phyloP scores from a whole-genome alignment of 2,888 invertebrate genomes.

The Liodrosophila aerea region DNA sequence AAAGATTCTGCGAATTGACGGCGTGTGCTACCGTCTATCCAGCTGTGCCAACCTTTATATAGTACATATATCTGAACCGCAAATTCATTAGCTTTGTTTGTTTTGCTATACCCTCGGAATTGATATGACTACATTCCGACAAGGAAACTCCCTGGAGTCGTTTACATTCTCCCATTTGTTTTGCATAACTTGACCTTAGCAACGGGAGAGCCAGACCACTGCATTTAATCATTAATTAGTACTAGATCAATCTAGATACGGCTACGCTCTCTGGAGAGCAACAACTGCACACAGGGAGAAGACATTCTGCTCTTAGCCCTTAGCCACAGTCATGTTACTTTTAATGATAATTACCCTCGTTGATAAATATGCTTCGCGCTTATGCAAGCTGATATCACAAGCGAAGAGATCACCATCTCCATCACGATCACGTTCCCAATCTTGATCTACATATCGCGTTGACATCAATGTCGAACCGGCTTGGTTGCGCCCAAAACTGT shows the following conservation, averaged over 20 bases:
- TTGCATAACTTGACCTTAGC: slow-evolving; percentile 71
- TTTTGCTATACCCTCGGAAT: slow-evolving; percentile 14
- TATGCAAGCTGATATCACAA: no score
- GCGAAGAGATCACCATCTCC: no score
- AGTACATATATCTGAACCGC: slow-evolving; percentile 62
- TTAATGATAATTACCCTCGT: slow-evolving; percentile 80
- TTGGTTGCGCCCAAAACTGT: slow-evolving; percentile 44
- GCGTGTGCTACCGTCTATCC: slow-evolving; percentile 66
- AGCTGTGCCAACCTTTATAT: slow-evolving; percentile 47
- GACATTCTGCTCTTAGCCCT: not conserved
- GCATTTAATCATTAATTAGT: slow-evolving; percentile 67
- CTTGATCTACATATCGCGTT: no score
- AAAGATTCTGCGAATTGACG: slow-evolving; percentile 56
- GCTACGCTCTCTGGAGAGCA: slow-evolving; percentile 27
- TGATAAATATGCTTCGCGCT: slow-evolving; percentile 64
- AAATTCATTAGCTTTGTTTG: slow-evolving; percentile 61
- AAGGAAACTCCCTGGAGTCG: slow-evolving; percentile 20
- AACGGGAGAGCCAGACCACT: slow-evolving; percentile 35
- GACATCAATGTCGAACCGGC: no score
- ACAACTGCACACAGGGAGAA: no score
- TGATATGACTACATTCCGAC: slow-evolving; percentile 6
- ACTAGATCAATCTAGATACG: slow-evolving; percentile 48
- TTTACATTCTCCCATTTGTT: slow-evolving; percentile 20
- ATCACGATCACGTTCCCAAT: no score
- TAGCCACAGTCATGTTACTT: slow-evolving; percentile 68